phyloP scores from a whole-genome alignment of 1,140 invertebrate species.

The Anoplolepis gracilipes region DNA sequence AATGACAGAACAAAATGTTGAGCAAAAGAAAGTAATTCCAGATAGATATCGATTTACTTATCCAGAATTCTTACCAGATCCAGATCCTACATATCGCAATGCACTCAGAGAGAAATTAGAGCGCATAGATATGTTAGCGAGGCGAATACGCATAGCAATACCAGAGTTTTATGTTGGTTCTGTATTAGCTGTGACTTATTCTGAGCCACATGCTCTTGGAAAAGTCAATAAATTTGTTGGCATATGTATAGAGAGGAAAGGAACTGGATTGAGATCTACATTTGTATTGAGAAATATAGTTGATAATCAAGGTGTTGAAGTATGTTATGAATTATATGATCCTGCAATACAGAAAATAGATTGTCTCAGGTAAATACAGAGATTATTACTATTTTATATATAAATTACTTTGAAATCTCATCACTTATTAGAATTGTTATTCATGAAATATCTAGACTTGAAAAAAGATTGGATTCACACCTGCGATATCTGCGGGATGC shows the following conservation, averaged over 20 bases:
- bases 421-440: constrained; percentile 51
- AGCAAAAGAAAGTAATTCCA: background rate
- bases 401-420: constrained; percentile 19
- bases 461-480: constrained; percentile 97
- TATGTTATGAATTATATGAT: constrained; percentile 97
- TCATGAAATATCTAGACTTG: constrained; percentile 90
- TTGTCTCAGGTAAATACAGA: constrained; percentile 78
- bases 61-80: constrained; percentile 98
- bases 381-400: background rate
- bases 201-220: constrained; percentile 94
- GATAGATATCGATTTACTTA: constrained; percentile 89
- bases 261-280: constrained; percentile 92
- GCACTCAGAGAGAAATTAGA: constrained; percentile 95
- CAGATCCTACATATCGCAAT: constrained; percentile 92
- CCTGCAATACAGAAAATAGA: constrained; percentile 96
- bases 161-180: constrained; percentile 99
- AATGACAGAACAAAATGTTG: background rate
- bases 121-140: constrained; percentile 95
- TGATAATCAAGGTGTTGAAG: constrained; percentile 95
- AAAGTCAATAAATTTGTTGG: constrained; percentile 97
- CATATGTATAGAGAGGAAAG: constrained; percentile 96
- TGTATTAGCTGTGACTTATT: constrained; percentile 95
- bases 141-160: constrained; percentile 93
- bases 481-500: constrained; percentile 97
- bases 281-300: constrained; percentile 97